Evolutionary conservation across 2,797 vertebrate species (phyloP).

Genomic region (Microctenopoma stevenorrisi): DNA sequence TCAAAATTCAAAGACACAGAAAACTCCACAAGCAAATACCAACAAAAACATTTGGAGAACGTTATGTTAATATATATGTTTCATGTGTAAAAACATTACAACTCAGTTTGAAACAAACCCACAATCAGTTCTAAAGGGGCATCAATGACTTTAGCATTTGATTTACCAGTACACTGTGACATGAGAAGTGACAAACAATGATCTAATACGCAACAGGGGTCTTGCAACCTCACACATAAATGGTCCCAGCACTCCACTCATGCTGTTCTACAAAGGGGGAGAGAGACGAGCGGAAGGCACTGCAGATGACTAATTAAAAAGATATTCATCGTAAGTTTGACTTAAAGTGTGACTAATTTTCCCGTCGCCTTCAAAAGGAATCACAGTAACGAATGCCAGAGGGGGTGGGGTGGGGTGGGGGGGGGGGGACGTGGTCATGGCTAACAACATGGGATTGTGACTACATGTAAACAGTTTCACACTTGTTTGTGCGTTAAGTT

Average conservation of each 20-base stretch:
- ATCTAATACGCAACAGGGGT: neutral
- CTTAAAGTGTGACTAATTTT: slow-evolving; percentile 30
- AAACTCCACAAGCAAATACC: no score
- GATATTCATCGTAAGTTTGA: slow-evolving; percentile 15
- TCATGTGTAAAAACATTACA: no score
- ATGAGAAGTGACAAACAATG: neutral
- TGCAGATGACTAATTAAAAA: slow-evolving; percentile 35
- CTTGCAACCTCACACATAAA: neutral
- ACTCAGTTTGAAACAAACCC: no score
- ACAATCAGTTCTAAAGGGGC: no score
- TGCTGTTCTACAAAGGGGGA: slow-evolving; percentile 18
- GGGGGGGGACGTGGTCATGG: neutral
- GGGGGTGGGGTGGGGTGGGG: neutral
- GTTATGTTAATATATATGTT: no score
- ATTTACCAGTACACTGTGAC: no score
- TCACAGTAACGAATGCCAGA: slow-evolving; percentile 4
- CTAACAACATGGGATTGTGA: slow-evolving; percentile 6
- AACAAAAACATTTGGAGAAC: no score
- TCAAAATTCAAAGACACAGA: no score
- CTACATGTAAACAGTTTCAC: neutral
- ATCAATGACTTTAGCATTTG: no score
- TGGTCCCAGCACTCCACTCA: slow-evolving; percentile 14
- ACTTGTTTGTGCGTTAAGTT: neutral
- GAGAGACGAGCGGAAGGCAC: slow-evolving; percentile 3
- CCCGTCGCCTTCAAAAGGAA: slow-evolving; percentile 1